Evolutionary conservation across 92 coral and sea anemone species (phyloP).

Genomic region (Chrysogorgia sp.): DNA sequence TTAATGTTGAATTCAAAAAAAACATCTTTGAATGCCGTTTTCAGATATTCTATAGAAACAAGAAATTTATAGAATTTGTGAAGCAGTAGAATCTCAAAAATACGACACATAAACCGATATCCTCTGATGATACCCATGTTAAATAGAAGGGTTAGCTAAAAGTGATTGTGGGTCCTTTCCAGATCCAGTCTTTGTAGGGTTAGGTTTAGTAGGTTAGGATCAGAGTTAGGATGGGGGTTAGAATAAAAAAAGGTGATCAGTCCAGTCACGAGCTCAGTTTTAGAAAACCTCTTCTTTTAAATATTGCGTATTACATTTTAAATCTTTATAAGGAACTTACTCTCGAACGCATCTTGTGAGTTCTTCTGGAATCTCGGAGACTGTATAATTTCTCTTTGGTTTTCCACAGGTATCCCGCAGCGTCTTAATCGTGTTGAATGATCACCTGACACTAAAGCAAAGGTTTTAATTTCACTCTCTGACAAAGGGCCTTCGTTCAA

Average conservation of each 20-base stretch:
- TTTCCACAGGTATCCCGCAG: conserved; percentile 75
- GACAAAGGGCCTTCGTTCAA: too few species aligned
- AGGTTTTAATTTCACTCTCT: background rate
- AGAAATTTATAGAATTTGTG: background rate
- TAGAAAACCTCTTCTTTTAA: too few species aligned
- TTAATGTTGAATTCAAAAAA: conserved; percentile 75
- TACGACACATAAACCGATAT: background rate
- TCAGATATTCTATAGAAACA: conserved; percentile 62
- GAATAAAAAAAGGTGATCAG: too few species aligned
- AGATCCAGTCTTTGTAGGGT: too few species aligned
- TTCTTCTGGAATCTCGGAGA: conserved; percentile 61
- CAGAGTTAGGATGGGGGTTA: too few species aligned
- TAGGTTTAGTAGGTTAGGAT: too few species aligned
- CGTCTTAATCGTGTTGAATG: conserved; percentile 71
- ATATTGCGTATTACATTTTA: background rate
- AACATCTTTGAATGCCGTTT: conserved; percentile 64
- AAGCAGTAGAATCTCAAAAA: background rate
- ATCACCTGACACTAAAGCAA: conserved; percentile 76
- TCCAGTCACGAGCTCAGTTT: too few species aligned
- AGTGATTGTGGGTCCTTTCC: too few species aligned
- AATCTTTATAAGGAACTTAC: conserved; percentile 51
- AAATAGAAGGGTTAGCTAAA: too few species aligned
- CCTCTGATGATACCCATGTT: background rate
- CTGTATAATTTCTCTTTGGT: conserved; percentile 61
- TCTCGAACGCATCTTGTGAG: conserved; percentile 62